Percentiles rank a stretch among this genome's conserved stretches.
Evolutionary conservation across 2,113 vertebrate species (phyloP).

Genomic region (Neogobius melanostomus): DNA sequence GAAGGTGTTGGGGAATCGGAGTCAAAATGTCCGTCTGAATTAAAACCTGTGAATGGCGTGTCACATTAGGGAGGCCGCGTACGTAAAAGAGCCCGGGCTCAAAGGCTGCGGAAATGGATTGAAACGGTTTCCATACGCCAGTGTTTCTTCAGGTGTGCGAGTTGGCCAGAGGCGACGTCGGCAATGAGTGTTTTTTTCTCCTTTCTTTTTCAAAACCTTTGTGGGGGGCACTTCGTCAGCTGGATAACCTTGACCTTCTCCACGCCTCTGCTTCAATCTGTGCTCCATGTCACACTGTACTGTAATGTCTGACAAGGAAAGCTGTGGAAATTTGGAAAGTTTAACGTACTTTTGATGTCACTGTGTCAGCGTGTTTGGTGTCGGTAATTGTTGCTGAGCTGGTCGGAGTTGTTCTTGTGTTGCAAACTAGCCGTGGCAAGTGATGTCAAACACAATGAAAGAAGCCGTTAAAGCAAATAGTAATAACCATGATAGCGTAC

Average conservation of each 20-base stretch:
- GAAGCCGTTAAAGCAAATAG: too few relatives aligned
- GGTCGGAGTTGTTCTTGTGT: background rate
- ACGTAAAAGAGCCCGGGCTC: constrained; percentile 25
- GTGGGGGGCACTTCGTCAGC: constrained; percentile 29
- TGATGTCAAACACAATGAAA: background rate
- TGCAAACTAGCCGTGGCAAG: background rate
- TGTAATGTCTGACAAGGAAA: constrained; percentile 2
- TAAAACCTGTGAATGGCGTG: constrained; percentile 16
- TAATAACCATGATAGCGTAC: too few relatives aligned
- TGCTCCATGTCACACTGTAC: background rate
- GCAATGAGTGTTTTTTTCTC: constrained; percentile 27
- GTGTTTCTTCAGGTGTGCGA: constrained; percentile 75
- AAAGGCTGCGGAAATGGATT: constrained; percentile 48
- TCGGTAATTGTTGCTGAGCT: background rate
- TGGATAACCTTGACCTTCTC: constrained; percentile 24
- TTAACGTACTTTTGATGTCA: constrained; percentile 1
- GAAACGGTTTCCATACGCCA: constrained; percentile 67
- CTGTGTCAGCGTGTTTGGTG: background rate
- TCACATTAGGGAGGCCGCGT: constrained; percentile 37
- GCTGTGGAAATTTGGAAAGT: background rate
- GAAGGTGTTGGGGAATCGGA: constrained; percentile 3
- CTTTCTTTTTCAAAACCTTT: constrained; percentile 23
- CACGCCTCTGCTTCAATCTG: constrained; percentile 26
- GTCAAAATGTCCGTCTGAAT: constrained; percentile 17
- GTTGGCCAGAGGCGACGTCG: constrained; percentile 40